Evolutionary conservation across 2,113 vertebrate genomes (phyloP).

Genomic region (Anas platyrhynchos): DNA sequence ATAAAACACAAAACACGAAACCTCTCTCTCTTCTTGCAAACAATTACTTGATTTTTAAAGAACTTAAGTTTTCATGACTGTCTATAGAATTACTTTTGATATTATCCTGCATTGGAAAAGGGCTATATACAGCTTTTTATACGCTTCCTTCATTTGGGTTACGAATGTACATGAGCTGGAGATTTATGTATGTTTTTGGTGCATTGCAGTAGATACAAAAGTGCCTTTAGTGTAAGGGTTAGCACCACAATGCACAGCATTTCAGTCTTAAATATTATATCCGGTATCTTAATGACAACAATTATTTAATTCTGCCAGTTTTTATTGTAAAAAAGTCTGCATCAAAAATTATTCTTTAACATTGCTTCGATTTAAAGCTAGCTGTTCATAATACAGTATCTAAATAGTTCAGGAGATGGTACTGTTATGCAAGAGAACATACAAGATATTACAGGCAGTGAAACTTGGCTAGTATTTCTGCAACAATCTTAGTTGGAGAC

Average conservation of each 20-base stretch:
- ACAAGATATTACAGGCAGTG: background rate
- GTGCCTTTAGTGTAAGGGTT: background rate
- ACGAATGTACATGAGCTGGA: background rate
- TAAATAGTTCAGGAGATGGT: background rate
- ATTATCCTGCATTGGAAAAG: background rate
- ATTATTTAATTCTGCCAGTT: background rate
- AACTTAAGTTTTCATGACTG: background rate
- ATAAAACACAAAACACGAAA: background rate
- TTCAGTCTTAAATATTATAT: background rate
- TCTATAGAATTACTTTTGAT: background rate
- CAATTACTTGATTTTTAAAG: background rate
- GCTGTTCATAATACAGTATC: background rate
- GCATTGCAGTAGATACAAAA: conserved; percentile 9
- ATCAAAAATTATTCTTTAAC: background rate
- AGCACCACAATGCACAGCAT: background rate
- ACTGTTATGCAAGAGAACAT: background rate
- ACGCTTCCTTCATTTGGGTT: background rate
- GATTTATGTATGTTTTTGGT: background rate
- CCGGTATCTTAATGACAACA: background rate
- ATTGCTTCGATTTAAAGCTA: background rate
- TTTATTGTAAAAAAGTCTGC: background rate
- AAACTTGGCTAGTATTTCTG: background rate
- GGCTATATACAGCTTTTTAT: background rate
- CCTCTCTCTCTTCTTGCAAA: background rate
- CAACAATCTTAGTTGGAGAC: background rate